Evolutionary conservation across 2,797 vertebrate species (phyloP), one percentile per base, ranked within the genome.

Genomic region (Thamnophis elegans): DNA sequence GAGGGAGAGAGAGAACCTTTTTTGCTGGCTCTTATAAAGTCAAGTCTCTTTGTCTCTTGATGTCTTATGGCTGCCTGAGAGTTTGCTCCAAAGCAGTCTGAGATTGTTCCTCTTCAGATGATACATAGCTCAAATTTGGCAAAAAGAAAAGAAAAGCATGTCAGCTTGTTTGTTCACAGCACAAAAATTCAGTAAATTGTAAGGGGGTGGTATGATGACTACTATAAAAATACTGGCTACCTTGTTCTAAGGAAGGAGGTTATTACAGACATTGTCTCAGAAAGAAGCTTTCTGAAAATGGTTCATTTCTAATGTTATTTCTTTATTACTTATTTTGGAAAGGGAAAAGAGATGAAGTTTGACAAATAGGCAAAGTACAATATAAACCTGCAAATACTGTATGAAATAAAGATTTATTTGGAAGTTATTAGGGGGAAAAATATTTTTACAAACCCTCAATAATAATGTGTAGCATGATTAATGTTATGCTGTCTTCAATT

Each of bases 401-500:
- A 54, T 0, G 5, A 18, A 89, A 93, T 91, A 90, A 32, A 0
- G 53, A 86, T 90, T 95, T 91, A 93, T 54, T 42, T 88, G 68
- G 58, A 90, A 95, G 88, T 82, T 56, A 90, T 78, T 56, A 58
- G 53, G 25, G 56, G 59, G 56, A 25, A 91, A 91, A 91, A 91
- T 47, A 89, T 0, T 1, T 68, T 91, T 89, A 36, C 65, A 89
- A 26, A 14, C 55, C 28, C 0, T 93, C 88, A 92, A 86, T 78
- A 93, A 91, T 78, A 93, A 91, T 93, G 89, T n/a, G 6, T 51
- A 58, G 22, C 60, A 55, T 16, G 10, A 22, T 89, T 68, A 12
- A 85, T 58, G 2, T 12, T 18, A 28, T 32, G 60, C 16, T 53
- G 11, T 58, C 28, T n/a, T 68, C 28, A 58, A 78, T 20, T 47